Evolutionary conservation across 1,140 invertebrate species (phyloP), one percentile per base, ranked within the genome.

Genomic region (Leptinotarsa texana): DNA sequence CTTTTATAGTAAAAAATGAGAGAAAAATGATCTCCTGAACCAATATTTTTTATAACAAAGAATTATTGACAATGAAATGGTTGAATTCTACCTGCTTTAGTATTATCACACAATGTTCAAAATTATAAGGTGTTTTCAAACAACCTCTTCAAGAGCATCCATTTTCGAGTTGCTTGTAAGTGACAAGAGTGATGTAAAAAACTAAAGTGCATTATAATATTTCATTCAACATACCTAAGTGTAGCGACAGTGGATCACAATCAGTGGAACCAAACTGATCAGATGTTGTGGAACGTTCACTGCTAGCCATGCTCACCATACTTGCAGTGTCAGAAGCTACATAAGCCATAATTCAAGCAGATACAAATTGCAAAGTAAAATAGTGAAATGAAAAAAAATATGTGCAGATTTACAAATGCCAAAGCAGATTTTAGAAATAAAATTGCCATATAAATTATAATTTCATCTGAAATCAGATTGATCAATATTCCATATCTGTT

Each of bases 281-380:
- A 13, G 79, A 77, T 65, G 81, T 75, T 61, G 80, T 73, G 24
- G 80, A 78, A 78, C 76, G 80, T 68, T 83, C 82, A 78, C 82
- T 84, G 81, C 84, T 83, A 80, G 81, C 77, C 77, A 82, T 82
- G 79, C 82, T 85, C 73, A 80, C 80, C 51, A 81, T 83, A 82
- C 83, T 85, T 76, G 83, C 80, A 51, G 84, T 83, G 78, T 85
- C 84, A 61, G 84, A 85, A 78, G 80, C 84, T 85, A 83, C 75
- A 79, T 75, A 82, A 81, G 80, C 77, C 67, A 78, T 66, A 80
- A 78, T 71, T 72, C 74, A 72, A 73, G 62, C 42, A 24, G 77
- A 79, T 63, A 73, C 61, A 78, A 69, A 71, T 71, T 47, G 42
- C 33, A 62, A 62, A 77, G 5, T 42, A 80, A 79, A 33, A 77